Evolutionary conservation across 2,113 vertebrate genomes (phyloP), one percentile per base, ranked within the genome.

Genomic region (Eleginops maclovinus): DNA sequence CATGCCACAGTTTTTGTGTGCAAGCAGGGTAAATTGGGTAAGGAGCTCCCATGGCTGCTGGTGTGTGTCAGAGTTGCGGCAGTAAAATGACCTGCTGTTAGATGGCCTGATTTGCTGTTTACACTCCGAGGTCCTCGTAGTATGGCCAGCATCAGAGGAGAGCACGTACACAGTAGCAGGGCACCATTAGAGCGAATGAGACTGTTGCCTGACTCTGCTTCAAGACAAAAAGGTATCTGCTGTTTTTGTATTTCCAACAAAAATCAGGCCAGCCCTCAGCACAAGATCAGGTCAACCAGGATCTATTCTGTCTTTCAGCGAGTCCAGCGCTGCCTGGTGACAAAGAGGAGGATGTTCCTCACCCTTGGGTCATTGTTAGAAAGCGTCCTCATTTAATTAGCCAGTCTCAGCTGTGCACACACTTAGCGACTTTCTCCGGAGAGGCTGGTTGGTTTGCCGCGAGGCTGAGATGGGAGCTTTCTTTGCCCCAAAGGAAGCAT

Each of bases 351-450:
- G 71, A 81, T 88, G 67, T 82, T 88, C 76, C 76, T 82, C 83
- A 75, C 74, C 81, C 59, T 15, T 49, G 79, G 67, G 77, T 77
- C 28, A 55, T 49, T 81, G 81, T 88, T 90, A 81, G 87, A 90
- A 90, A 75, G 54, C 40, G 17, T 77, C 84, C 78, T 88, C 88
- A 85, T 93, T 93, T 93, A 93, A 94, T 94, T 92, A 93, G 82
- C 78, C 21, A 24, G 87, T 82, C 86, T 90, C 87, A 93, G 90
- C 91, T 92, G 90, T 82, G 88, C 82, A 90, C 74, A 91, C 85
- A 88, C 69, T 89, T 58, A 21, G 75, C 56, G 15, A 67, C 82
- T 71, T 24, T 73, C 88, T 80, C 71, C 36, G 58, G 72, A 86
- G 88, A 86, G 66, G 12, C 67, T 43, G 79, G 56, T 61, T 77